Evolutionary conservation across 2,888 invertebrate genomes (phyloP).

Genomic region (Palloptera scutellata): DNA sequence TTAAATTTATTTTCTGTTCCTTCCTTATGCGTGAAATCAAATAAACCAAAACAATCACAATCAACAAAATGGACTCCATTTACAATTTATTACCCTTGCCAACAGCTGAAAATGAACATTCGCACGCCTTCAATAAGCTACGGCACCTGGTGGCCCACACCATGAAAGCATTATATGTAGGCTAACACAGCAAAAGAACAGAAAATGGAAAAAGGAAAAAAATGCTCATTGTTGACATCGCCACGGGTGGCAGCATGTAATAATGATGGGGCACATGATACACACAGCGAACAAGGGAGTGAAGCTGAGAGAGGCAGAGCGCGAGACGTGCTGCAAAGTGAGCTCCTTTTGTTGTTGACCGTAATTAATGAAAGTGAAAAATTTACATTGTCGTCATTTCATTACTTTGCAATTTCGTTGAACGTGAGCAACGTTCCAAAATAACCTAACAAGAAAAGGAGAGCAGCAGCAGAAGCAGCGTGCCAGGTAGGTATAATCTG

Average conservation of each 20-base stretch:
- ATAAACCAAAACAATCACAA: slow-evolving; percentile 21
- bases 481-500: background rate
- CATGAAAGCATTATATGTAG: background rate
- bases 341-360: slow-evolving; percentile 13
- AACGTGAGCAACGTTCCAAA: slow-evolving; percentile 11
- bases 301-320: background rate
- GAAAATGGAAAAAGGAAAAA: background rate
- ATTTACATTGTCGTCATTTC: slow-evolving; percentile 32
- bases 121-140: background rate
- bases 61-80: slow-evolving; percentile 21
- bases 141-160: background rate
- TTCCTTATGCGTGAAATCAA: slow-evolving; percentile 1
- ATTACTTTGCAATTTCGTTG: slow-evolving; percentile 29
- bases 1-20: too few relatives aligned
- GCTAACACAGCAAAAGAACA: too few relatives aligned
- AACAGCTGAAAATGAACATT: background rate
- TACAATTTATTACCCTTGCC: slow-evolving; percentile 13
- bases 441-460: background rate
- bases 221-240: background rate
- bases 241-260: background rate
- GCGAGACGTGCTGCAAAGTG: slow-evolving; percentile 2
- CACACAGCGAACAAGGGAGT: too few relatives aligned
- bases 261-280: too few relatives aligned
- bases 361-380: slow-evolving; percentile 34
- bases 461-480: background rate